These are phyloP conservation scores for Colletes collaris DNA, from an alignment of 2,888 invertebrate species.

Conservation along the genomic window DNA sequence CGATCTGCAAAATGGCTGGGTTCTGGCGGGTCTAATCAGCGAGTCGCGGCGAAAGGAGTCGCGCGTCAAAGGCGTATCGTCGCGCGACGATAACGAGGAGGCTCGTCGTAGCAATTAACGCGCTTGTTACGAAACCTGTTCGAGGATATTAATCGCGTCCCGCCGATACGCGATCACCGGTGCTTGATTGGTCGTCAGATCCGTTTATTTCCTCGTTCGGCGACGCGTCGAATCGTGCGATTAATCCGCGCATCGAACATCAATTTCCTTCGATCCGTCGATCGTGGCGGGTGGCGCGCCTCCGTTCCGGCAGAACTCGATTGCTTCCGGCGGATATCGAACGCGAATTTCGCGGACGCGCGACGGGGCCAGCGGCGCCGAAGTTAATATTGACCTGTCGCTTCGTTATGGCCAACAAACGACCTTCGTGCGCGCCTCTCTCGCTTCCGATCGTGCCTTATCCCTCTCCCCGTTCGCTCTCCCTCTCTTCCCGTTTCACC, in stretches of 20 bases:
- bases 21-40: too few relatives aligned
- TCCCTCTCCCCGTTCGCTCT: constrained; percentile 4
- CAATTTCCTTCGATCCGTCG: constrained; percentile 47
- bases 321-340: constrained; percentile 79
- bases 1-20: too few relatives aligned
- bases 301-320: constrained; percentile 64
- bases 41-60: too few relatives aligned
- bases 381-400: constrained; percentile 75
- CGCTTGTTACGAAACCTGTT: too few relatives aligned
- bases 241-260: constrained; percentile 35
- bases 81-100: not conserved
- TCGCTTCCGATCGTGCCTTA: constrained; percentile 63
- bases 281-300: constrained; percentile 16
- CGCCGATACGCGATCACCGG: constrained; percentile 15
- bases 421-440: constrained; percentile 61
- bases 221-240: constrained; percentile 31
- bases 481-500: constrained; percentile 39
- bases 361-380: constrained; percentile 59
- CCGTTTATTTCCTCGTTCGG: constrained; percentile 25
- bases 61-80: constrained; percentile 22
- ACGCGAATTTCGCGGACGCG: constrained; percentile 65
- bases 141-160: not conserved
- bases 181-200: constrained; percentile 17
- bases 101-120: not conserved
- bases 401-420: constrained; percentile 67